Evolutionary conservation across 2,797 vertebrate genomes (phyloP), one percentile per base, ranked within the genome.

Genomic region (Dipus sagitta): DNA sequence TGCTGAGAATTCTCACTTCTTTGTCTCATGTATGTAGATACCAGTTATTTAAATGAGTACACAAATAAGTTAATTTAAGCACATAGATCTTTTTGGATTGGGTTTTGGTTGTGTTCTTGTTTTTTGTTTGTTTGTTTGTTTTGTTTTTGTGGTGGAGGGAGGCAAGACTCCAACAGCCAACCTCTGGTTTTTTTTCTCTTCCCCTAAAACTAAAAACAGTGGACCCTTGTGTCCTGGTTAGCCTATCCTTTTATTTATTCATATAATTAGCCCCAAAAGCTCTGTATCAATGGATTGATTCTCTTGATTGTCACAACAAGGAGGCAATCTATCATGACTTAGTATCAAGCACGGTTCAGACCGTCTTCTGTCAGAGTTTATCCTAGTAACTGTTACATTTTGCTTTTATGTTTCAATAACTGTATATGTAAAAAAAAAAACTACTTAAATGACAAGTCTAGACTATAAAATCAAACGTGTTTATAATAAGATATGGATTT

Each of bases 11-110:
- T 98, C 99, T 97, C 97, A 98, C 97, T 98, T 99, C 96, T 99
- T 98, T 98, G 98, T 99, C 98, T 99, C 98, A 98, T 80, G 98
- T 99, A 98, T 98, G 98, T 99, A 99, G 99, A 99, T 98, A 99
- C 98, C 98, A 99, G 99, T 99, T 99, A 99, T 99, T 99, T 99
- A 98, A 98, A 98, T 62, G 85, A 96, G 87, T 93, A 94, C 98
- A 86, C 47, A 77, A 97, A 98, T 97, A 96, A 97, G 97, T 98
- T 97, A 98, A 98, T 96, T 93, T 97, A 93, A 94, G 91, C 52
- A 75, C 65, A 23, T 89, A 96, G 92, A 54, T 89, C 86, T 91
- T 98, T 98, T 98, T 98, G 42, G 34, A 77, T 93, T 93, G 62
- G 30, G 98, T 98, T 99, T 99, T 97, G 0, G 30, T 89, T 76